phyloP scores from a whole-genome alignment of 2,797 vertebrate species.

The Platalea minor region DNA sequence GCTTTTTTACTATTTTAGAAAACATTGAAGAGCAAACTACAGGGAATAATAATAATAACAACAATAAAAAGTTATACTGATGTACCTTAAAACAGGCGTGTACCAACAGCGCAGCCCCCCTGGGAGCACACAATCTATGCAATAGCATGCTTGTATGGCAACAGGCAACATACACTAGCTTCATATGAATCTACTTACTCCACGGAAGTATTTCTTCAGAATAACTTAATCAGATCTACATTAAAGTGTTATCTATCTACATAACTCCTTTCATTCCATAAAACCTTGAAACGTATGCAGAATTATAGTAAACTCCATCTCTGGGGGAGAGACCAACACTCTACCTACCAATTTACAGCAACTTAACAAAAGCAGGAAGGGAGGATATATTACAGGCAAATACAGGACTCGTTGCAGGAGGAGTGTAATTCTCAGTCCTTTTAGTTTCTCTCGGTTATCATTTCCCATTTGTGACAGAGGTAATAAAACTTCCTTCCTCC shows the following conservation, averaged over 20 bases:
- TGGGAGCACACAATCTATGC: not conserved
- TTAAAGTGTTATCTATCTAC: not conserved
- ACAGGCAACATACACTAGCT: not conserved
- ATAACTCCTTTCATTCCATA: not conserved
- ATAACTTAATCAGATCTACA: slow-evolving; percentile 30
- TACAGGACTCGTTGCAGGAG: slow-evolving; percentile 25
- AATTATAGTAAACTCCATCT: slow-evolving; percentile 20
- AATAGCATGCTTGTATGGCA: not conserved
- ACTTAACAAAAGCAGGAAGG: slow-evolving; percentile 64
- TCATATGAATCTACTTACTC: not conserved
- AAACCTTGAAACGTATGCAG: slow-evolving; percentile 28
- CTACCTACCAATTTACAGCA: slow-evolving; percentile 51
- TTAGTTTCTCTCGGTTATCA: slow-evolving; percentile 57
- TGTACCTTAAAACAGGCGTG: not conserved
- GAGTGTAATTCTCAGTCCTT: slow-evolving; percentile 48
- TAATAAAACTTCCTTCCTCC: slow-evolving; percentile 65
- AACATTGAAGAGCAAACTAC: not conserved
- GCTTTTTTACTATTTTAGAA: not conserved
- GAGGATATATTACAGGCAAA: slow-evolving; percentile 60
- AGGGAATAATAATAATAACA: not conserved
- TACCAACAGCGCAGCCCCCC: not conserved
- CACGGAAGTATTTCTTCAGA: not conserved
- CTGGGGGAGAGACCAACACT: slow-evolving; percentile 7
- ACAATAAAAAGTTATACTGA: not conserved
- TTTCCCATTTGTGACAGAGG: slow-evolving; percentile 62